Evolutionary conservation across 2,797 vertebrate species (phyloP), one percentile per base, ranked within the genome.

Genomic region (Ciconia nigra): DNA sequence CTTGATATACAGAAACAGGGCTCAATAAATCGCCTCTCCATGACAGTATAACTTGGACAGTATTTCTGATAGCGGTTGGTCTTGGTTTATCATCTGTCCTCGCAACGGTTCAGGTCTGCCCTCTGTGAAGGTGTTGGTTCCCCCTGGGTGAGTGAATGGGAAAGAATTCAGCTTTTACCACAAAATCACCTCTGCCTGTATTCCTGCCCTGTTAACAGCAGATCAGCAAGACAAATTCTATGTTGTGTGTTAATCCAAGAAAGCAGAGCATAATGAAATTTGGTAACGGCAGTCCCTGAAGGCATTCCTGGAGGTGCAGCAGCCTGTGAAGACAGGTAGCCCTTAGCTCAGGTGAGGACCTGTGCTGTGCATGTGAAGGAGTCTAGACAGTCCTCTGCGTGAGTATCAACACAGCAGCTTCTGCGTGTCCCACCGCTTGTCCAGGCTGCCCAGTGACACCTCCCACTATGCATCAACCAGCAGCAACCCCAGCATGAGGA

Each of bases 401-500:
- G 35, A n/a, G 7, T 29, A 14, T 14, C 41, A 52, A 37, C 52
- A 73, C 63, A 80, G 42, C 67, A 90, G 39, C 63, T 80, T 62
- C 62, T 41, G 14, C 0, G 0, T 46, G 35, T 88, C 35, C 28
- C 1, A 4, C 12, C 5, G 0, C 55, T 84, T 85, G 16, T 46
- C 1, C 8, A 55, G 67, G 20, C 42, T 82, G 31, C 42, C 33
- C 2, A 3, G 46, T 1, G 3, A 33, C 0, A 0, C 24, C 20
- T 65, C 16, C 11, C 1, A 2, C 28, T 63, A 6, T 28, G 26
- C 46, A 71, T 49, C 77, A 66, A 17, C 15, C 80, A 69, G 20
- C 37, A 79, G 20, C 28, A 41, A 17, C 11, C 16, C 29, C 7
- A 8, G 24, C 15, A 47, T 33, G 20, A 78, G 33, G 33, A 89